A percentile compares a stretch with the other conserved stretches of the same genome.
Evolutionary conservation across 2,888 invertebrate species (phyloP).

Genomic region (Drosophila tripunctata): DNA sequence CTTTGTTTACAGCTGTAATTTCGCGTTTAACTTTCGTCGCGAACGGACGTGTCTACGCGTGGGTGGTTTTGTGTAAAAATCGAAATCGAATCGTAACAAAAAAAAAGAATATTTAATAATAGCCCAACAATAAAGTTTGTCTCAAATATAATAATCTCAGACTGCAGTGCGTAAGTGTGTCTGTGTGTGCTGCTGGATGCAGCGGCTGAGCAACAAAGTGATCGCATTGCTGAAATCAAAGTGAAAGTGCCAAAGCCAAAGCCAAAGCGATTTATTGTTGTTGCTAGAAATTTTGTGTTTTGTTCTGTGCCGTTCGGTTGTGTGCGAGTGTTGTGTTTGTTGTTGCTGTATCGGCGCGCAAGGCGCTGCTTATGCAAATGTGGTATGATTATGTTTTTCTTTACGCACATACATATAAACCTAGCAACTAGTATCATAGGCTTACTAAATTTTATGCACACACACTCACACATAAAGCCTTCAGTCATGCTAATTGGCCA

Average conservation of each 20-base stretch:
- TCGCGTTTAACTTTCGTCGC: conserved; percentile 40
- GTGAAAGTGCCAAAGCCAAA: conserved; percentile 49
- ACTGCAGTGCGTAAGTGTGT: conserved; percentile 12
- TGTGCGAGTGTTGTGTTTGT: conserved; percentile 29
- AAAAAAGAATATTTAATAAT: conserved; percentile 53
- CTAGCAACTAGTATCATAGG: conserved; percentile 47
- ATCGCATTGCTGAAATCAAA: conserved; percentile 37
- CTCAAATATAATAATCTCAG: conserved; percentile 26
- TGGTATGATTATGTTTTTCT: conserved; percentile 52
- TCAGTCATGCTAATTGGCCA: conserved; percentile 40
- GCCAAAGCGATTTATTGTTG: conserved; percentile 46
- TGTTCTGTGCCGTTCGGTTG: conserved; percentile 19
- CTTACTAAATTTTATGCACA: conserved; percentile 25
- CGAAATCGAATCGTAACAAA: conserved; percentile 62
- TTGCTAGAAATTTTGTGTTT: conserved; percentile 51
- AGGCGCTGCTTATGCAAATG: conserved; percentile 72
- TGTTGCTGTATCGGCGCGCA: conserved; percentile 52
- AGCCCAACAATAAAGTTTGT: conserved; percentile 27
- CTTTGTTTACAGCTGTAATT: conserved; percentile 45
- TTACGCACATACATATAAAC: conserved; percentile 28
- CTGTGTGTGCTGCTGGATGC: background rate
- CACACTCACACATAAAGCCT: conserved; percentile 1
- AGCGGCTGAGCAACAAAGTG: conserved; percentile 18
- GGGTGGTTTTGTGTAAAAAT: conserved; percentile 65
- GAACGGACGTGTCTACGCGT: conserved; percentile 44